phyloP scores from a whole-genome alignment of 2,888 invertebrate species.

The Kuschelorhynchus macadamiae region DNA sequence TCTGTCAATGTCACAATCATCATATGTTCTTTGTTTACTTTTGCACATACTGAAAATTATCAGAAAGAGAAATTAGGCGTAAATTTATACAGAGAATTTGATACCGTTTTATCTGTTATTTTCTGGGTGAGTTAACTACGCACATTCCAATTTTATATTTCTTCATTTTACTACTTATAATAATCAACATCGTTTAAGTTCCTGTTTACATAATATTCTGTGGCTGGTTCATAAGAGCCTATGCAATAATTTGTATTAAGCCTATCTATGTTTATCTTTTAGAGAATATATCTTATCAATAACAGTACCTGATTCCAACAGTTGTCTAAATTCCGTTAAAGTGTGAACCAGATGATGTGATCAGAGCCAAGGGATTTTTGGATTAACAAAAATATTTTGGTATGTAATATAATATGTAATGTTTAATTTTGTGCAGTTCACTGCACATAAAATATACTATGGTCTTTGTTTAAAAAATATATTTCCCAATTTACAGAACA shows the following conservation, averaged over 20 bases:
- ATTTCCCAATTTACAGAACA: no score
- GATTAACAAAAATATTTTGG: neutral
- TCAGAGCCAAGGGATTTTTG: constrained; percentile 5
- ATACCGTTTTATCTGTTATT: constrained; percentile 7
- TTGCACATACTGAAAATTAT: neutral
- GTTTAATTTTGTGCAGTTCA: neutral
- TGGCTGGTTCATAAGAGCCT: neutral
- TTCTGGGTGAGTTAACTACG: constrained; percentile 10
- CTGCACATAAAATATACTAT: no score
- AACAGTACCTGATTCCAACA: constrained; percentile 27
- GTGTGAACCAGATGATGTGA: constrained; percentile 2
- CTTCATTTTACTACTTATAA: no score
- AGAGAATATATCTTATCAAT: constrained; percentile 21
- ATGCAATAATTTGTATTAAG: neutral
- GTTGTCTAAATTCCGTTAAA: constrained; percentile 9
- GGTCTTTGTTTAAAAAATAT: no score
- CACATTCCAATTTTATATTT: no score
- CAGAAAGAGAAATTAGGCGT: neutral
- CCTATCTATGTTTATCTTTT: constrained; percentile 26
- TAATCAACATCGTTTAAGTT: neutral
- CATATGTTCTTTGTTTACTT: no score
- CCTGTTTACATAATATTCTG: neutral
- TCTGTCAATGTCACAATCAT: no score
- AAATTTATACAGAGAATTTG: neutral
- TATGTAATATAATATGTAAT: neutral